Evolutionary conservation across 2,113 vertebrate species (phyloP).

Genomic region (Ploceus nigricollis): DNA sequence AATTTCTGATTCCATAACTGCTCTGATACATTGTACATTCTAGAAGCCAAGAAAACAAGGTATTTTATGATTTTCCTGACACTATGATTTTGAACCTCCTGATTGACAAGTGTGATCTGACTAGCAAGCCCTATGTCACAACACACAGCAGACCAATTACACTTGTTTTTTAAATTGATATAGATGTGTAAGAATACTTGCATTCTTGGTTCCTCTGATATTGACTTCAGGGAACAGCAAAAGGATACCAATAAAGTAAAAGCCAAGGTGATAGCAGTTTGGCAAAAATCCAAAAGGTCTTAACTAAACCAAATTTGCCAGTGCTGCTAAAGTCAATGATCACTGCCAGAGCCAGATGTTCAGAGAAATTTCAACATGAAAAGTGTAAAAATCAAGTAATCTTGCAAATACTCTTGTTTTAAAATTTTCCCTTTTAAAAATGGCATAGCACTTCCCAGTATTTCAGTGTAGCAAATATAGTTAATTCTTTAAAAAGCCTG

Average conservation of each 20-base stretch:
- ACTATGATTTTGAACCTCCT: background rate
- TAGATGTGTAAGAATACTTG: background rate
- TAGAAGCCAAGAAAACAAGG: background rate
- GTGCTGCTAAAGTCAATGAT: background rate
- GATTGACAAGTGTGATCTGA: background rate
- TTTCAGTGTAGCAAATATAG: background rate
- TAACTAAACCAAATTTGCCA: background rate
- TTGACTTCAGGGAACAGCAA: background rate
- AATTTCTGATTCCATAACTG: background rate
- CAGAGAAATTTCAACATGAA: background rate
- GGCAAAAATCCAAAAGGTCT: background rate
- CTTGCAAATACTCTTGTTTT: background rate
- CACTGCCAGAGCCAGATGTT: background rate
- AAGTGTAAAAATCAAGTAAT: background rate
- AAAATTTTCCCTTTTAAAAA: background rate
- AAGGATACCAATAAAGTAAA: background rate
- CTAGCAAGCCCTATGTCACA: background rate
- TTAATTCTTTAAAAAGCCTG: background rate
- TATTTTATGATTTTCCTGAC: background rate
- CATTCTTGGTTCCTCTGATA: slow-evolving; percentile 12
- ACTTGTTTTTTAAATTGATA: background rate
- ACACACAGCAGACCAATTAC: background rate
- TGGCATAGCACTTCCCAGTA: background rate
- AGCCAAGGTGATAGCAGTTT: background rate
- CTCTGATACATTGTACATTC: background rate